Conservation (phyloP, 92 coral and sea anemone genomes). For the Parazoanthus swiftii region DNA sequence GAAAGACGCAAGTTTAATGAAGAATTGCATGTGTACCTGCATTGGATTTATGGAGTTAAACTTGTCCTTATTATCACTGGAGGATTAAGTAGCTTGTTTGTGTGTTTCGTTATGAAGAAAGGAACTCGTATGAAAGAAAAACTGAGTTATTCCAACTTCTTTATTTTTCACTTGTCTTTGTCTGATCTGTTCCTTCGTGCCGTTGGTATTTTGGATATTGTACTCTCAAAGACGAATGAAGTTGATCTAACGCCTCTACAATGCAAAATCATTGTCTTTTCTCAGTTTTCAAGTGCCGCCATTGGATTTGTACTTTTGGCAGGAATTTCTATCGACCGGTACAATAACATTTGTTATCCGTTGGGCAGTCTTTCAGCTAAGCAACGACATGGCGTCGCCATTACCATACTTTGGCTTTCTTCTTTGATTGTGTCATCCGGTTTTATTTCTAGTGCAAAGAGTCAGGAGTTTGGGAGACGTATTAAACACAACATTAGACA, state of each 20-base stretch:
- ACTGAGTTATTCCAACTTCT: conserved; percentile 36
- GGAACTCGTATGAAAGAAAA: conserved; percentile 1
- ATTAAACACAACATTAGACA: background rate
- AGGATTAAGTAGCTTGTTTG: conserved; percentile 54
- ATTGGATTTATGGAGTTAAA: conserved; percentile 2
- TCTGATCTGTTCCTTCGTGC: conserved; percentile 54
- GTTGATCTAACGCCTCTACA: background rate
- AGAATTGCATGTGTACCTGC: background rate
- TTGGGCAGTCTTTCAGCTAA: conserved; percentile 39
- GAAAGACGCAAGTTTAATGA: conserved; percentile 19
- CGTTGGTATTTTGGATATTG: conserved; percentile 22
- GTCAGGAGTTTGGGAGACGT: background rate
- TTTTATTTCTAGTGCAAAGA: conserved; percentile 49
- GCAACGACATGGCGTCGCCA: conserved; percentile 3
- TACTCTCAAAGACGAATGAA: background rate
- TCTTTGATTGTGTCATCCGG: conserved; percentile 51
- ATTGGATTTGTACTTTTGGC: conserved; percentile 63
- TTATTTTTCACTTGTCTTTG: conserved; percentile 50
- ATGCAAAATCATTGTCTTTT: conserved; percentile 58
- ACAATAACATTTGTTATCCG: conserved; percentile 64
- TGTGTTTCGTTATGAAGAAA: conserved; percentile 58
- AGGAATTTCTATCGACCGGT: conserved; percentile 77
- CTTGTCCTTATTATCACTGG: conserved; percentile 48
- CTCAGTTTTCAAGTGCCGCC: conserved; percentile 61
- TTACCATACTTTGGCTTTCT: conserved; percentile 43